phyloP scores from a whole-genome alignment of 2,113 vertebrate genomes.

The Grammomys surdaster region DNA sequence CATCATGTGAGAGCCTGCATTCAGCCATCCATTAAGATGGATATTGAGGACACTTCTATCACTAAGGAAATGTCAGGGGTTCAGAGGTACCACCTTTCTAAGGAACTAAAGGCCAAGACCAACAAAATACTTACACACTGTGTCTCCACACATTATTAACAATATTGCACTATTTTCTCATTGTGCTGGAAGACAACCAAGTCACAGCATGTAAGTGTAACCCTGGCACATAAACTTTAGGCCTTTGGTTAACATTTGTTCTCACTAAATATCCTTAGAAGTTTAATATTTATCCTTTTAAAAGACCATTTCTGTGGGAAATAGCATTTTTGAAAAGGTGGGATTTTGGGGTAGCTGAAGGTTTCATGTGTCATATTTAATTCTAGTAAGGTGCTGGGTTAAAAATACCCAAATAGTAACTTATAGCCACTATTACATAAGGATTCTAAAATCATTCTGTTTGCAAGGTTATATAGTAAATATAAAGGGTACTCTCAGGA shows the following conservation, averaged over 20 bases:
- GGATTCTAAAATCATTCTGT: conserved; percentile 34
- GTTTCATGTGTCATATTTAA: conserved; percentile 32
- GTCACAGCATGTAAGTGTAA: not conserved
- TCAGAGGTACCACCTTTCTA: not conserved
- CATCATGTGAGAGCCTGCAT: not conserved
- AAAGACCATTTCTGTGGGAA: conserved; percentile 9
- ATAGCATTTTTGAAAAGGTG: conserved; percentile 32
- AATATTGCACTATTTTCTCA: not conserved
- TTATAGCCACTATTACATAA: conserved; percentile 16
- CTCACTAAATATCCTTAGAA: not conserved
- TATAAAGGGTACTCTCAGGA: not conserved
- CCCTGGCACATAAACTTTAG: not conserved
- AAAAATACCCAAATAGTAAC: conserved; percentile 13
- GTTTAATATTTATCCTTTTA: not conserved
- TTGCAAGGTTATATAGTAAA: conserved; percentile 36
- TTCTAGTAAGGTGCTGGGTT: conserved; percentile 14
- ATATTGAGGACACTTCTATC: not conserved
- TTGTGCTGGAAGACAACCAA: not conserved
- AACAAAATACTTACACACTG: not conserved
- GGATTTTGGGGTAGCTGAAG: not conserved
- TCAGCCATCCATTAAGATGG: not conserved
- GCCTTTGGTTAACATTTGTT: not conserved
- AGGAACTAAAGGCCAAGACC: not conserved
- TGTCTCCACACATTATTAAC: not conserved
- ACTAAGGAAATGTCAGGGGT: not conserved